Conservation (phyloP, 2,888 invertebrate genomes). For the Microchrysa polita region DNA sequence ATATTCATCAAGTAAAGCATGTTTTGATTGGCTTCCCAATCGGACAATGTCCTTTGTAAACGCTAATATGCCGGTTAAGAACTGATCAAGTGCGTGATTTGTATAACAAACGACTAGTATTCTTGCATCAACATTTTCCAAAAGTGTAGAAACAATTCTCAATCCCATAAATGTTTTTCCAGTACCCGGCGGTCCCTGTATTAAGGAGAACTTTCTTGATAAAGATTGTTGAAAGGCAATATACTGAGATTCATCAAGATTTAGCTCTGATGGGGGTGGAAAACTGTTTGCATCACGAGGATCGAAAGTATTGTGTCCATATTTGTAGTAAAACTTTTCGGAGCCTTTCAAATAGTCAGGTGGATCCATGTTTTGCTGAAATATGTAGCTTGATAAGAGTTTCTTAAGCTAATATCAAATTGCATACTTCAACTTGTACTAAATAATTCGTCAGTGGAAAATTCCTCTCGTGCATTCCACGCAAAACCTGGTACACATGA, state of each 20-base stretch:
- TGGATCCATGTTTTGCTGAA: conserved; percentile 48
- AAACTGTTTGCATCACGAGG: conserved; percentile 59
- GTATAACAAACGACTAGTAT: conserved; percentile 84
- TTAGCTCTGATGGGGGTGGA: conserved; percentile 65
- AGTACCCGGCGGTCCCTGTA: conserved; percentile 90
- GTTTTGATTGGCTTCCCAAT: conserved; percentile 76
- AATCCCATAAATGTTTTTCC: conserved; percentile 86
- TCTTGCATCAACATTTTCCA: conserved; percentile 69
- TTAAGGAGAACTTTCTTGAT: conserved; percentile 76
- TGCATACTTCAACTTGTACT: conserved; percentile 68
- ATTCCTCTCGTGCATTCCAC: conserved; percentile 67
- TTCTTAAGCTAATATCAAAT: background rate
- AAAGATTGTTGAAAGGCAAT: conserved; percentile 75
- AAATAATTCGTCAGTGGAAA: conserved; percentile 78
- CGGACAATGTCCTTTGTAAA: conserved; percentile 72
- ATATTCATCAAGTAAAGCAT: conserved; percentile 67
- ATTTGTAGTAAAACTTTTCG: conserved; percentile 50
- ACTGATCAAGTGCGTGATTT: conserved; percentile 89
- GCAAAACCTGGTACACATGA: conserved; percentile 76
- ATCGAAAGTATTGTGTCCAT: conserved; percentile 54
- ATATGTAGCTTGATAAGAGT: conserved; percentile 21
- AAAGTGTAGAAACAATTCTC: conserved; percentile 74
- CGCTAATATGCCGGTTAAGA: conserved; percentile 74
- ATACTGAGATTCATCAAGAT: conserved; percentile 74
- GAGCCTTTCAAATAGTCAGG: conserved; percentile 62